Base-by-base conservation (phyloP, 2,113 vertebrate species). In the Athene noctua region DNA sequence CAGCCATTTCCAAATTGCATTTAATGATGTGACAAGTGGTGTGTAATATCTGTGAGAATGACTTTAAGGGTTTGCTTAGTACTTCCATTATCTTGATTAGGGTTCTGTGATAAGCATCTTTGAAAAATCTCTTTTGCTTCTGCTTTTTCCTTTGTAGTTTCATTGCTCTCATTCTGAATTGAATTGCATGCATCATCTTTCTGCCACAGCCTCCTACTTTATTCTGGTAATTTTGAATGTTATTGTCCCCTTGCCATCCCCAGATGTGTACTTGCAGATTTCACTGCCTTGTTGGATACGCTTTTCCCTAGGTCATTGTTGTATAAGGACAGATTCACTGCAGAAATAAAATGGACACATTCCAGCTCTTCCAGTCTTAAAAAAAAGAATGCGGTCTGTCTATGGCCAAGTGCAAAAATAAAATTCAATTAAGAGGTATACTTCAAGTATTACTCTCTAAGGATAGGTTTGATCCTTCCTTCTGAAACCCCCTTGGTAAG, bases 71-170 rank as follows among this genome's bases (percentile, higher is more conserved):
- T 94, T 94, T 95, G 61, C 73, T 84, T 82, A 81, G 80, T 87
- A 94, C 62, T 93, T 88, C 85, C 75, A 78, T 96, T 95, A 91
- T 89, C 88, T 91, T 94, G 92, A 96, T 92, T 91, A 84, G 70
- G 65, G 44, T 80, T 73, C 70, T 66, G 70, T 77, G 67, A 96
- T 66, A 91, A 89, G 66, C 49, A 92, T 82, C 80, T 94, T 61
- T 82, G 61, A 18, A 77, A 91, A 82, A 88, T 82, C 67, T 77
- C 84, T 80, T 70, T 92, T 73, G 49, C 20, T 94, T 49, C 66
- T 90, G 42, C 1, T 68, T 95, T 93, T 93, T 88, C 57, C 79
- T 94, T 96, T 86, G 74, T 71, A 90, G 67, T 74, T 96, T 85
- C 92, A 91, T 74, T 92, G 87, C 59, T 55, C 58, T 88, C 2